Evolutionary conservation across 1,140 invertebrate genomes (phyloP), one percentile per base, ranked within the genome.

Genomic region (Atta colombica): DNA sequence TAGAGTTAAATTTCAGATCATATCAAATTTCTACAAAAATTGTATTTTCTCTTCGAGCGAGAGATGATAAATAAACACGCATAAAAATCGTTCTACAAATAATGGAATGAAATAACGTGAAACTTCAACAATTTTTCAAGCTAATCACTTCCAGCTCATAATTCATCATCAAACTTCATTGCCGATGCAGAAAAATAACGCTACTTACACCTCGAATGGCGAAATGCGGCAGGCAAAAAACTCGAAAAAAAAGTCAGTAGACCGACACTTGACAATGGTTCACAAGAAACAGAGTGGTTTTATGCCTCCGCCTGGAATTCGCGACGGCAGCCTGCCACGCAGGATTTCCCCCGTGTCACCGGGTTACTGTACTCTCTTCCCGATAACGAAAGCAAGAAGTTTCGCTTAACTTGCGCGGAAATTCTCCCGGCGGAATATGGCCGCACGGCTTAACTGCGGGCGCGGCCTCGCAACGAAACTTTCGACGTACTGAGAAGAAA

Each of bases 341-440:
- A 85, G 86, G 87, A 88, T 89, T 89, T 88, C 80, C 85, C 77
- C 63, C 51, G 85, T 87, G 87, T 87, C 88, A 74, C 78, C 80
- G 66, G 60, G 86, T 78, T 89, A 68, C 88, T 25, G 28, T 71
- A 77, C 28, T 28, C 78, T 60, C 72, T 51, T 63, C 35, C 53
- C 72, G n/a, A 69, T 72, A 87, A 87, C 86, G 88, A 74, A 89
- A 88, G 80, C 88, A 88, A 88, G 88, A 89, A 89, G 69, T 85
- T 87, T 55, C 66, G 87, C 77, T 84, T 77, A 77, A 75, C 86
- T 87, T 69, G 80, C 80, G 68, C 71, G 68, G 86, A 87, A 89
- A 89, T 87, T 89, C 66, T 45, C 31, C 68, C 80, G 60, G 39
- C 63, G 78, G 72, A 78, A 88, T 88, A 88, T 85, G 68, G 72